Percentiles rank a stretch among this genome's conserved stretches.
Evolutionary conservation across 2,888 invertebrate species (phyloP).

Genomic region (Dicranocentrus wangi): DNA sequence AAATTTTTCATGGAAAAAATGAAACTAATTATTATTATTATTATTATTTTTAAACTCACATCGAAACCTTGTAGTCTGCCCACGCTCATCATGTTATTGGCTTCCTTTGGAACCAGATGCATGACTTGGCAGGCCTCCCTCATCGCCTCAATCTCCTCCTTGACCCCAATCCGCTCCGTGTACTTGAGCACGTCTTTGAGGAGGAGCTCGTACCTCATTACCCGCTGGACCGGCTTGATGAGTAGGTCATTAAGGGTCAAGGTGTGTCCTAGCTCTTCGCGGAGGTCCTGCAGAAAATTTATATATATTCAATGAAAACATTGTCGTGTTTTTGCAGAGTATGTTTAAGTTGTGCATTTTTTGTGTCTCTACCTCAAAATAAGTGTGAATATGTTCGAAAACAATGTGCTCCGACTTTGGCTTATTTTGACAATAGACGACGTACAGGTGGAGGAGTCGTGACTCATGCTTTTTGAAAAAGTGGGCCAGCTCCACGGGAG

Average conservation of each 20-base stretch:
- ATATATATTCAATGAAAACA: too few species aligned
- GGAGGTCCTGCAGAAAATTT: conserved; percentile 81
- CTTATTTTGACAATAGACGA: conserved; percentile 98
- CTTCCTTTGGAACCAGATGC: conserved; percentile 88
- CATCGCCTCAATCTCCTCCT: conserved; percentile 85
- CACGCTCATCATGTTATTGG: conserved; percentile 99
- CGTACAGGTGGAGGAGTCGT: conserved; percentile 96
- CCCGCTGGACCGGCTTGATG: conserved; percentile 98
- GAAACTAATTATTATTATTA: not conserved
- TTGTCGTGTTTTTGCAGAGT: too few species aligned
- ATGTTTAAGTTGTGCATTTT: too few species aligned
- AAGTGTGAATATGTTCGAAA: conserved; percentile 91
- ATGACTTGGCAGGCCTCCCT: conserved; percentile 84
- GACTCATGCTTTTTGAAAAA: conserved; percentile 91
- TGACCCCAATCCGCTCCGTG: conserved; percentile 88
- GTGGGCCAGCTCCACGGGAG: conserved; percentile 90
- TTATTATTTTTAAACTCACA: too few species aligned
- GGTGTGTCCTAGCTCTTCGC: conserved; percentile 94
- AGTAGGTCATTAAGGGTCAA: conserved; percentile 93
- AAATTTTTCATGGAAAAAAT: conserved; percentile 9
- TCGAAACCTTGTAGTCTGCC: conserved; percentile 96
- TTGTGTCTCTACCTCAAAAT: conserved; percentile 87
- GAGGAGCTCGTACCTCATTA: conserved; percentile 91
- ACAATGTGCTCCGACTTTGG: conserved; percentile 98
- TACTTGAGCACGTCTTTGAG: conserved; percentile 81